Evolutionary conservation across 2,888 invertebrate genomes (phyloP).

Genomic region (Slavum lentiscoides): DNA sequence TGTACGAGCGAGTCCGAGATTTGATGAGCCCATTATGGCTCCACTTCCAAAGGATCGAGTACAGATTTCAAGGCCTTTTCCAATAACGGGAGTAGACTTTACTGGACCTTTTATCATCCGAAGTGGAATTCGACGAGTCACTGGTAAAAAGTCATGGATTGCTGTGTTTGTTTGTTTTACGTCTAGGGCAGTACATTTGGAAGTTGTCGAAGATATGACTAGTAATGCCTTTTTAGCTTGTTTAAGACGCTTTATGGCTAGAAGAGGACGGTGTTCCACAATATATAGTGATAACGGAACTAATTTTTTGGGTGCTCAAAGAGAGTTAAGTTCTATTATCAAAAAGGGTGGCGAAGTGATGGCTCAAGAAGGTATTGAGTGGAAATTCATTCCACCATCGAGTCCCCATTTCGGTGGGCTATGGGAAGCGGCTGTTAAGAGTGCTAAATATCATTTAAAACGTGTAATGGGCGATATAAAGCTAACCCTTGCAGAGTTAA

Average conservation of each 20-base stretch:
- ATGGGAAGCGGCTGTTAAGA: slow-evolving; percentile 59
- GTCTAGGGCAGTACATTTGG: slow-evolving; percentile 57
- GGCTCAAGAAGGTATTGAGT: slow-evolving; percentile 55
- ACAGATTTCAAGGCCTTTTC: not conserved
- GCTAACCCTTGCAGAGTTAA: slow-evolving; percentile 54
- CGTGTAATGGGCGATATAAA: slow-evolving; percentile 27
- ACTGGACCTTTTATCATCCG: not conserved
- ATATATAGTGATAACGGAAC: slow-evolving; percentile 57
- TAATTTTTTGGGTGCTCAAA: slow-evolving; percentile 57
- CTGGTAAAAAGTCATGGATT: slow-evolving; percentile 52
- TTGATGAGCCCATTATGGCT: slow-evolving; percentile 34
- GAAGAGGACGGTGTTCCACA: slow-evolving; percentile 54
- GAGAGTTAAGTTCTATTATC: not conserved
- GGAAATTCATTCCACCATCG: slow-evolving; percentile 59
- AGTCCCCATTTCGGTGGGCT: slow-evolving; percentile 59
- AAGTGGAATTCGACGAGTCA: slow-evolving; percentile 49
- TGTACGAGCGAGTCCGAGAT: slow-evolving; percentile 1
- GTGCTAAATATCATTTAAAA: slow-evolving; percentile 56
- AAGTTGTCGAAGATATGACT: slow-evolving; percentile 56
- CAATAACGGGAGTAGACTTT: not conserved
- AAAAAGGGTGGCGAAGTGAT: not conserved
- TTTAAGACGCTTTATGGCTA: slow-evolving; percentile 56
- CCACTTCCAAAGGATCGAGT: not conserved
- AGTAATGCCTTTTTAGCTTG: slow-evolving; percentile 56
- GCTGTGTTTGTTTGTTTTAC: slow-evolving; percentile 57